Evolutionary conservation across 2,113 vertebrate genomes (phyloP).

Genomic region (Lota lota): DNA sequence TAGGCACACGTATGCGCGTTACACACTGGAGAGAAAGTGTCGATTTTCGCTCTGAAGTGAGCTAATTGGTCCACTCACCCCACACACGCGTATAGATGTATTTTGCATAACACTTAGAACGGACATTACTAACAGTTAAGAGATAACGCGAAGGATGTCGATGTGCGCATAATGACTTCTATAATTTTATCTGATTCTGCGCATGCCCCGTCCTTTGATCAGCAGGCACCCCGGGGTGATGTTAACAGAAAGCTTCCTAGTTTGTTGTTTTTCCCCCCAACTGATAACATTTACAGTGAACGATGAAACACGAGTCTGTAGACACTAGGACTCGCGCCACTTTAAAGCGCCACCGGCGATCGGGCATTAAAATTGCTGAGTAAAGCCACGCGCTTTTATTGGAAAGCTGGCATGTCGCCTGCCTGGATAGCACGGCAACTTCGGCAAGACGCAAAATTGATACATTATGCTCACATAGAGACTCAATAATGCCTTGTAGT

Average conservation of each 20-base stretch:
- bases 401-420: conserved; percentile 19
- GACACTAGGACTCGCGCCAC: not conserved
- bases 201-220: conserved; percentile 20
- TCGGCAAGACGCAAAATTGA: too few relatives aligned
- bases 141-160: conserved; percentile 24
- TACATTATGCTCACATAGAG: too few relatives aligned
- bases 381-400: conserved; percentile 47
- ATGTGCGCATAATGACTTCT: conserved; percentile 37
- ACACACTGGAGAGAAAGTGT: conserved; percentile 51
- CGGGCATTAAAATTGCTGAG: conserved; percentile 14
- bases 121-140: conserved; percentile 9
- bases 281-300: conserved; percentile 13
- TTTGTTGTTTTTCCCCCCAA: conserved; percentile 31
- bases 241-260: conserved; percentile 20
- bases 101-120: conserved; percentile 20
- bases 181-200: conserved; percentile 35
- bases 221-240: conserved; percentile 33
- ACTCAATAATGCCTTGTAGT: too few relatives aligned
- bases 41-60: conserved; percentile 37
- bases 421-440: not conserved
- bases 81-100: conserved; percentile 13
- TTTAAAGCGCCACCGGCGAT: too few relatives aligned
- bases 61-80: conserved; percentile 46
- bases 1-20: conserved; percentile 21
- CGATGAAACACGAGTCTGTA: not conserved